A percentile compares a stretch with the other conserved stretches of the same genome.
phyloP scores from a whole-genome alignment of 2,888 invertebrate genomes.

The Seira ritae region DNA sequence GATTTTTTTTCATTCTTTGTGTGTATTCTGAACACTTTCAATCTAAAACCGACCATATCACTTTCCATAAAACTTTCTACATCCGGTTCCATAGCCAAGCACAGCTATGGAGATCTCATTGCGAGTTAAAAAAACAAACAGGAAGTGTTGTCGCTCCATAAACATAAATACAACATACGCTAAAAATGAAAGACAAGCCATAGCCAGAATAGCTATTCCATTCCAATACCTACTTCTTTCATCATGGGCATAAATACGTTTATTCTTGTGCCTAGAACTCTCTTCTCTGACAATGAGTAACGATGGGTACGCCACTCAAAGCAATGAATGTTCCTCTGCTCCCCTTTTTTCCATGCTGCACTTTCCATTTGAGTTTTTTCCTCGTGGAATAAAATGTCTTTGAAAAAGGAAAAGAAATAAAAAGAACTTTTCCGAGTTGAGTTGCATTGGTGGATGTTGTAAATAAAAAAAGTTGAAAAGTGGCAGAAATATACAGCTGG shows the following conservation, averaged over 20 bases:
- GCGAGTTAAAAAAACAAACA: conserved; percentile 16
- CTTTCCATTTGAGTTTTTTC: too few relatives aligned
- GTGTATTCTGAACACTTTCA: neutral
- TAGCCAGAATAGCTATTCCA: too few relatives aligned
- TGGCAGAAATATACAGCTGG: neutral
- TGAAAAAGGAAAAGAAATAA: too few relatives aligned
- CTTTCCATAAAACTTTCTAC: conserved; percentile 29
- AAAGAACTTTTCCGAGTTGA: too few relatives aligned
- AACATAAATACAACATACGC: neutral
- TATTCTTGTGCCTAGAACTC: neutral
- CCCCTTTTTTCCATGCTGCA: too few relatives aligned
- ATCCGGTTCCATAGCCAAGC: conserved; percentile 27
- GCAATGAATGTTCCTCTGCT: conserved; percentile 21
- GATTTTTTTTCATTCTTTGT: conserved; percentile 4
- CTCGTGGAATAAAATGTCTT: too few relatives aligned
- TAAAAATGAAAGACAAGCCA: too few relatives aligned
- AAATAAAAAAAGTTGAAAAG: neutral
- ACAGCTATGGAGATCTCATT: neutral
- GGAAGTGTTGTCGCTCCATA: neutral
- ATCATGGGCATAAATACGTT: too few relatives aligned
- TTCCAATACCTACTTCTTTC: too few relatives aligned
- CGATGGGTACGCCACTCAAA: neutral
- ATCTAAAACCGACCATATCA: neutral
- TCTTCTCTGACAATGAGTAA: conserved; percentile 31
- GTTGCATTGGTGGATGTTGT: too few relatives aligned